These are phyloP conservation scores for Parambassis ranga DNA, from an alignment of 2,797 vertebrate species.

Conservation along the genomic window DNA sequence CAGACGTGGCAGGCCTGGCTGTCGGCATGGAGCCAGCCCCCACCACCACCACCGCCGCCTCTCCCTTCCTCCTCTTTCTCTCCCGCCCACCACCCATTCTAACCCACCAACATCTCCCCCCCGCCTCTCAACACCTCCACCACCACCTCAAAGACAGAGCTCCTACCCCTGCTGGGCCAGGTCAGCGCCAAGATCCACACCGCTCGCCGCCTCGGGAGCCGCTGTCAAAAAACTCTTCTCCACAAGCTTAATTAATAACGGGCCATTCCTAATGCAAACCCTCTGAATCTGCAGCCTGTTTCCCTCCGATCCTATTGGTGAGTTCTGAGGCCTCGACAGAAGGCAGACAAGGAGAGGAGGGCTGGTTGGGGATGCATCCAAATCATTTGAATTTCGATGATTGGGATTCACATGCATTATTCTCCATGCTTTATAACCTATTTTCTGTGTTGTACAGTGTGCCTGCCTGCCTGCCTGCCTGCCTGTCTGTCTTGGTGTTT, in stretches of 20 bases:
- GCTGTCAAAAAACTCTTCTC: slow-evolving; percentile 81
- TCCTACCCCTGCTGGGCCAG: slow-evolving; percentile 77
- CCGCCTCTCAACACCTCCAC: slow-evolving; percentile 47
- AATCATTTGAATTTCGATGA: slow-evolving; percentile 77
- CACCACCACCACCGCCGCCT: slow-evolving; percentile 65
- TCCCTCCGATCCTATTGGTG: slow-evolving; percentile 60
- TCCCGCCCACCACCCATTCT: slow-evolving; percentile 66
- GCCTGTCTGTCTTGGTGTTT: slow-evolving; percentile 28
- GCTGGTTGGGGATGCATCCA: slow-evolving; percentile 69
- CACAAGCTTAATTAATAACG: slow-evolving; percentile 83
- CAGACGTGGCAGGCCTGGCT: slow-evolving; percentile 82
- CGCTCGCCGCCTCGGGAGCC: slow-evolving; percentile 74
- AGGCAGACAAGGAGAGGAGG: slow-evolving; percentile 65
- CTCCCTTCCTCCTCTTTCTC: slow-evolving; percentile 68
- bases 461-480: slow-evolving; percentile 34
- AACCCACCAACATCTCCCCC: slow-evolving; percentile 21
- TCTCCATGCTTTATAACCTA: slow-evolving; percentile 64
- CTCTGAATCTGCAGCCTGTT: slow-evolving; percentile 63
- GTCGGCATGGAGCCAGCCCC: slow-evolving; percentile 83
- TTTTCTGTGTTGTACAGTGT: slow-evolving; percentile 61
- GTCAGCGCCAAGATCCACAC: slow-evolving; percentile 83
- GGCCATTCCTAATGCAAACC: slow-evolving; percentile 73
- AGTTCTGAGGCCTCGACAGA: slow-evolving; percentile 72
- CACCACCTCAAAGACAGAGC: slow-evolving; percentile 84
- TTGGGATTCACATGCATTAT: slow-evolving; percentile 75